phyloP scores from a whole-genome alignment of 2,888 invertebrate genomes.

The Eilema griseolum region DNA sequence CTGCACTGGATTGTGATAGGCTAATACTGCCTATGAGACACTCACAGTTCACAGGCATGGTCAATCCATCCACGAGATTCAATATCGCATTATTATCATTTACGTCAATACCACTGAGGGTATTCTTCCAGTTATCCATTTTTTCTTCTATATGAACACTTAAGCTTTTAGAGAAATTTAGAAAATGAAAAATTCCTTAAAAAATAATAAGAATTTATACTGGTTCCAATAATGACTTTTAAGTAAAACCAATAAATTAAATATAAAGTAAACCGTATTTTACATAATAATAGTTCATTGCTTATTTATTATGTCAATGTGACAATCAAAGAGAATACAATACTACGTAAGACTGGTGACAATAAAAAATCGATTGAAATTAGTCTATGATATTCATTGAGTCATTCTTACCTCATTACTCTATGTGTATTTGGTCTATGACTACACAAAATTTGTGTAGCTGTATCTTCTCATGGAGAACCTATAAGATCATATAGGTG shows the following conservation, averaged over 20 bases:
- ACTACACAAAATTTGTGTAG: background rate
- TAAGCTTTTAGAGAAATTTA: background rate
- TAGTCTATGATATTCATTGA: background rate
- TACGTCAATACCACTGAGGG: slow-evolving; percentile 22
- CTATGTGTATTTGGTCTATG: background rate
- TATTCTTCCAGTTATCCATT: slow-evolving; percentile 32
- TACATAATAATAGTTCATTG: no score
- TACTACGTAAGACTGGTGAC: no score
- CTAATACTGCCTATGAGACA: background rate
- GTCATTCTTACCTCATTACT: background rate
- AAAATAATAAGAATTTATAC: background rate
- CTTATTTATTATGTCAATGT: background rate
- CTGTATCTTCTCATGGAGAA: background rate
- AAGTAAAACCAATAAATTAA: background rate
- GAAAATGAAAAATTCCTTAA: background rate
- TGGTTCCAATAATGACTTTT: background rate
- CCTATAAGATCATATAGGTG: no score
- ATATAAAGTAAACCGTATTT: background rate
- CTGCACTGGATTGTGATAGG: no score
- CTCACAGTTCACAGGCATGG: slow-evolving; percentile 23
- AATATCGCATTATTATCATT: slow-evolving; percentile 27
- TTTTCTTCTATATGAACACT: slow-evolving; percentile 10
- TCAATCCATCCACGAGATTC: slow-evolving; percentile 16
- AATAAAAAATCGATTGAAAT: background rate
- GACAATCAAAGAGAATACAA: background rate